phyloP scores from a whole-genome alignment of 1,140 invertebrate genomes.

The Homarus americanus region DNA sequence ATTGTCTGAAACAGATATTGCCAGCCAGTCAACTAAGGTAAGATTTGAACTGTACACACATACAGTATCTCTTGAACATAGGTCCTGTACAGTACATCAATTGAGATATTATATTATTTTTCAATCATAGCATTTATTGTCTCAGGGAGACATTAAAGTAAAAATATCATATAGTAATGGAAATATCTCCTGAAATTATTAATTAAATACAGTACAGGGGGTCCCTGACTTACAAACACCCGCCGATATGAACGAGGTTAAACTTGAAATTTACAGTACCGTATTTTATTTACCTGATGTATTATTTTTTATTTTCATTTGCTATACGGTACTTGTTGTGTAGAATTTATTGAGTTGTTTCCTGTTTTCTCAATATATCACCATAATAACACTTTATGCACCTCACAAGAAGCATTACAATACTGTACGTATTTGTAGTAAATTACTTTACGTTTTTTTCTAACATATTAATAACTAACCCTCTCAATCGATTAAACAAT shows the following conservation, averaged over 20 bases:
- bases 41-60: not conserved
- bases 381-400: not conserved
- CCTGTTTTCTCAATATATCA: not conserved
- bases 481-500: not conserved
- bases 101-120: not conserved
- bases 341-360: not conserved
- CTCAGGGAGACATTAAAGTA: not conserved
- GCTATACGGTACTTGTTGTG: not conserved
- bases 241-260: too few relatives aligned
- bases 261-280: too few relatives aligned
- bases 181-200: not conserved
- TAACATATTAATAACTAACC: not conserved
- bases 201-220: not conserved
- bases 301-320: too few relatives aligned
- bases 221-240: too few relatives aligned
- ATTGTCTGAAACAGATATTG: not conserved
- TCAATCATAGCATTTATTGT: not conserved
- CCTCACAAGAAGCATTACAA: not conserved
- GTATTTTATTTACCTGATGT: not conserved
- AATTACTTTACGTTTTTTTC: not conserved
- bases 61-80: not conserved
- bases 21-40: slow-evolving; percentile 16
- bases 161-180: not conserved
- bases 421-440: slow-evolving; percentile 5
- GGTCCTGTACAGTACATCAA: not conserved